Conservation (phyloP, 2,888 invertebrate genomes). For the Heliconius ethilla region DNA sequence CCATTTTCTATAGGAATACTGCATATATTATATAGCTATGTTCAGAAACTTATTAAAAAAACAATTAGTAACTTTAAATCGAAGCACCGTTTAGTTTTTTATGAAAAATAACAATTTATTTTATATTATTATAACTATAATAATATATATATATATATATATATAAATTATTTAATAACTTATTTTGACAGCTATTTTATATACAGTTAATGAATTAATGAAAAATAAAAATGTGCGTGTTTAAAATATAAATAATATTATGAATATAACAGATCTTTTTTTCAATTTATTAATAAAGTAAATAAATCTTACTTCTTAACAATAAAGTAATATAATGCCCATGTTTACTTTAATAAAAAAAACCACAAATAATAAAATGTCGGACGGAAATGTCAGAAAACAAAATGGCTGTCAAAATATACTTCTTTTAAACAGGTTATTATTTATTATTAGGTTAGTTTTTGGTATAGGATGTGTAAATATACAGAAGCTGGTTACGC, state of each 20-base stretch:
- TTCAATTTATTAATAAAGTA: background rate
- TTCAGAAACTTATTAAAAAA: slow-evolving; percentile 15
- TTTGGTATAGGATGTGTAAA: slow-evolving; percentile 38
- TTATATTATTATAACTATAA: slow-evolving; percentile 10
- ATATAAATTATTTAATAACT: background rate
- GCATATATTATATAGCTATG: background rate
- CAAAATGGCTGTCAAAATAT: slow-evolving; percentile 29
- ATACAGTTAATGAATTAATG: background rate
- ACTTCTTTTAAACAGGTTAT: slow-evolving; percentile 1
- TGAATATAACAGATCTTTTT: background rate
- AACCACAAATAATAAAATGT: slow-evolving; percentile 10
- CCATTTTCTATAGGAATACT: slow-evolving; percentile 27
- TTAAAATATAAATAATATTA: background rate
- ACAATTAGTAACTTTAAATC: slow-evolving; percentile 36
- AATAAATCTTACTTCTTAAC: background rate
- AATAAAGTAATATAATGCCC: background rate
- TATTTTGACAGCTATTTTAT: slow-evolving; percentile 21
- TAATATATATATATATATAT: background rate
- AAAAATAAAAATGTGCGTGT: background rate
- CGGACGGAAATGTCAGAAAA: slow-evolving; percentile 30
- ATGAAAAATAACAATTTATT: slow-evolving; percentile 34
- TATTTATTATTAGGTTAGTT: slow-evolving; percentile 33
- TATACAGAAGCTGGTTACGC: slow-evolving; percentile 40
- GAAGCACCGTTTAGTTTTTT: slow-evolving; percentile 39
- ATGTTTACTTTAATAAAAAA: background rate